These are phyloP conservation scores for Leucophenga montana DNA, from an alignment of 2,888 invertebrate species.

Conservation along the genomic window DNA sequence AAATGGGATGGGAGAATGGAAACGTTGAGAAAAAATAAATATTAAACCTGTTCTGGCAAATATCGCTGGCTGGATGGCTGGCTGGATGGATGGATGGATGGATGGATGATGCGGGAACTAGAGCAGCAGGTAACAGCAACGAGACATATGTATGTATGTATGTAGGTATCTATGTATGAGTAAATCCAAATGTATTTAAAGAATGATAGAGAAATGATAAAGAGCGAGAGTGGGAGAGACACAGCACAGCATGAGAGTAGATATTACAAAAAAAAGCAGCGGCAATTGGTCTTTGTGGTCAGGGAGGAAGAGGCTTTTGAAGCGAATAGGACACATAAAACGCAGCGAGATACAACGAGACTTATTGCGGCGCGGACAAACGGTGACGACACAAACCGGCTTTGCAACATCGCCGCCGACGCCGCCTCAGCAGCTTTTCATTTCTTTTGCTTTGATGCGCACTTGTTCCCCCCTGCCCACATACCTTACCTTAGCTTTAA, in stretches of 20 bases:
- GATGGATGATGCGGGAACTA: conserved; percentile 19
- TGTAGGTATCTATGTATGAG: too few relatives aligned
- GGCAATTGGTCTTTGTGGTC: not conserved
- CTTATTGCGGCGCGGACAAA: not conserved
- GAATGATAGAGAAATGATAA: too few relatives aligned
- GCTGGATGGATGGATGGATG: not conserved
- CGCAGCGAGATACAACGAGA: conserved; percentile 34
- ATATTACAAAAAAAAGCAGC: conserved; percentile 21
- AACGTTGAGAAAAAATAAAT: not conserved
- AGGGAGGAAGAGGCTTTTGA: too few relatives aligned
- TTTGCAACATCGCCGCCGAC: conserved; percentile 41
- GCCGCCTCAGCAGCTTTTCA: not conserved
- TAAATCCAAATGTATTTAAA: too few relatives aligned
- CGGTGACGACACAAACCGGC: conserved; percentile 64
- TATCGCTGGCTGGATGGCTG: not conserved
- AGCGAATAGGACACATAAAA: conserved; percentile 31
- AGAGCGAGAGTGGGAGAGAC: too few relatives aligned
- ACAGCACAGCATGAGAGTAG: conserved; percentile 28
- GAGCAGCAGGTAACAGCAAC: conserved; percentile 32
- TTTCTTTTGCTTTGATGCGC: conserved; percentile 3
- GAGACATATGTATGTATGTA: too few relatives aligned
- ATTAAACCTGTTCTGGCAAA: conserved; percentile 26
- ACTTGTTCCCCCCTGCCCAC: conserved; percentile 23
- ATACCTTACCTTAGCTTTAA: conserved; percentile 48
- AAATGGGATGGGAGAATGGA: not conserved